A percentile compares a stretch with the other conserved stretches of the same genome.
Conservation (phyloP, 2,113 vertebrate genomes). For the Pagrus major region DNA sequence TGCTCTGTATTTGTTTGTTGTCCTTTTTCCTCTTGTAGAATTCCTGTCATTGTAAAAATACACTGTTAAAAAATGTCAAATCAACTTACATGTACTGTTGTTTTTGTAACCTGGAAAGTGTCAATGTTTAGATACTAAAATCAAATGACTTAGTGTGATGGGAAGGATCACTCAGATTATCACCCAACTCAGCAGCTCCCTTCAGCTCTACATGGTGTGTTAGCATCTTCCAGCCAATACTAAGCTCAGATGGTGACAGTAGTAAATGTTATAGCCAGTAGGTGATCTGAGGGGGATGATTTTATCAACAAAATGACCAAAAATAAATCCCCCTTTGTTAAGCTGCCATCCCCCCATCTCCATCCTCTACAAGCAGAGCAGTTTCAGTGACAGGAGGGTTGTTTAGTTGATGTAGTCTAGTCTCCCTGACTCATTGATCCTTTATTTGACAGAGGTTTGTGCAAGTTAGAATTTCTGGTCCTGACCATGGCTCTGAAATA, state of each 20-base stretch:
- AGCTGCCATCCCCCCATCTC: too few relatives aligned
- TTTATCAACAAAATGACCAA: too few relatives aligned
- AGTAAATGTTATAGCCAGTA: background rate
- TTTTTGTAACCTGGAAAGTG: background rate
- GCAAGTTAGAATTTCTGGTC: too few relatives aligned
- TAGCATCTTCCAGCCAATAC: background rate
- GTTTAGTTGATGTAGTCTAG: too few relatives aligned
- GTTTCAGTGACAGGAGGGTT: too few relatives aligned
- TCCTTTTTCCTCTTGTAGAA: background rate
- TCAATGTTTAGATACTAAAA: background rate
- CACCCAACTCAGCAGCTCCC: too few relatives aligned
- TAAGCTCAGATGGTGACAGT: background rate
- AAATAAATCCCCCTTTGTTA: too few relatives aligned
- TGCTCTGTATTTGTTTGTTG: constrained; percentile 11
- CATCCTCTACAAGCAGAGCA: too few relatives aligned
- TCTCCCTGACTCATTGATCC: too few relatives aligned
- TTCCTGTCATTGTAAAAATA: background rate
- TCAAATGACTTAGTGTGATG: background rate
- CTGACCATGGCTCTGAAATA: too few relatives aligned
- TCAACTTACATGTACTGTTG: background rate
- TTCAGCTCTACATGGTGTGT: background rate
- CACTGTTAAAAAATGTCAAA: background rate
- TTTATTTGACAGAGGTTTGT: too few relatives aligned
- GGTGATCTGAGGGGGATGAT: too few relatives aligned
- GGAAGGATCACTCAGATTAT: background rate